Percentiles rank a stretch among this genome's conserved stretches.
Conservation (phyloP, 2,113 vertebrate species). For the Ammodramus savannarum region DNA sequence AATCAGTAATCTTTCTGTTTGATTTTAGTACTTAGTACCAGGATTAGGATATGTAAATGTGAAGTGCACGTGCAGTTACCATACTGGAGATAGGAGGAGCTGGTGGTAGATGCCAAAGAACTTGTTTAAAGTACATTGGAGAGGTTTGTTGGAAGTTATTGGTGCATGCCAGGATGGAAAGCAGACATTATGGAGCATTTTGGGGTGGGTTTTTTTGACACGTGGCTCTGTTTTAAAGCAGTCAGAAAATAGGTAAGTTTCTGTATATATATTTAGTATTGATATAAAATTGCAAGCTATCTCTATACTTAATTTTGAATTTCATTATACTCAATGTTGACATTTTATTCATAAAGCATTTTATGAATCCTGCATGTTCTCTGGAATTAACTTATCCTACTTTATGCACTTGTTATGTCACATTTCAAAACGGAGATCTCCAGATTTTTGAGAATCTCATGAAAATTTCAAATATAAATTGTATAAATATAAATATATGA, state of each 20-base stretch:
- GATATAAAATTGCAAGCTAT: not conserved
- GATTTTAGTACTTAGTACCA: not conserved
- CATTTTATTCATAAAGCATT: not conserved
- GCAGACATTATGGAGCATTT: not conserved
- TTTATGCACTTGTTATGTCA: not conserved
- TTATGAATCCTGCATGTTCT: not conserved
- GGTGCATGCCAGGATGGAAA: not conserved
- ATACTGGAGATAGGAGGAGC: not conserved
- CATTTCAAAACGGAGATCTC: not conserved
- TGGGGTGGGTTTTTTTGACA: not conserved
- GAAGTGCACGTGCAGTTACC: not conserved
- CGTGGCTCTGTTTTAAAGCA: not conserved
- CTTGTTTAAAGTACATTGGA: not conserved
- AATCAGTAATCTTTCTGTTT: not conserved
- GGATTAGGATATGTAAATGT: not conserved
- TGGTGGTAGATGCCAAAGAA: not conserved
- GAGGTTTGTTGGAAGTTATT: not conserved
- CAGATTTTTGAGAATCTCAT: not conserved
- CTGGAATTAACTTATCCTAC: not conserved
- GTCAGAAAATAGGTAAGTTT: not conserved
- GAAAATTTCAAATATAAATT: too few relatives aligned
- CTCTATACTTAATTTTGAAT: not conserved
- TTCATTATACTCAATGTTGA: not conserved
- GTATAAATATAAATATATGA: too few relatives aligned
- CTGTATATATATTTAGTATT: not conserved